A percentile compares a stretch with the other conserved stretches of the same genome.
phyloP scores from a whole-genome alignment of 2,797 vertebrate species.

The Petrocephalus sullivani region DNA sequence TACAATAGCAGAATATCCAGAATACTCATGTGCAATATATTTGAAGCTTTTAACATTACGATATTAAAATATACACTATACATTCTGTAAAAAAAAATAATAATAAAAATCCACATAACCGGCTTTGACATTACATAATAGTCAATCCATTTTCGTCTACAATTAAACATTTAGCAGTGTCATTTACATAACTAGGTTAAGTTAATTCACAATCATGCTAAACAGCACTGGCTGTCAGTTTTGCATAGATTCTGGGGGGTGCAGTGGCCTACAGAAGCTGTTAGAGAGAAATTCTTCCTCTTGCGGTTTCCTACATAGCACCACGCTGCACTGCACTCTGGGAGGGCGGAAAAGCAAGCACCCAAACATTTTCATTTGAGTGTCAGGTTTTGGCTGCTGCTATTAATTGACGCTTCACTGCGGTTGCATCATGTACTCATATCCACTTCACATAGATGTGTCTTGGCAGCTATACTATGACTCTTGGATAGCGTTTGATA shows the following conservation, averaged over 20 bases:
- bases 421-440: background rate
- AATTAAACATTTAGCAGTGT: background rate
- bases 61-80: background rate
- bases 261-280: background rate
- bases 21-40: background rate
- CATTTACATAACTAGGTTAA: background rate
- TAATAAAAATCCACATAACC: background rate
- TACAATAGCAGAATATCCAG: background rate
- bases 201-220: background rate
- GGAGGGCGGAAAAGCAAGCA: background rate
- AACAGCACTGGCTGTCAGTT: background rate
- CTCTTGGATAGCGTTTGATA: background rate
- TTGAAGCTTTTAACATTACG: background rate
- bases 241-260: background rate
- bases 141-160: background rate
- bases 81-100: background rate
- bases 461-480: background rate
- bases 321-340: background rate
- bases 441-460: background rate
- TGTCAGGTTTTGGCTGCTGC: background rate
- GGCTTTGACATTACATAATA: background rate
- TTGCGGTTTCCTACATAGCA: no score
- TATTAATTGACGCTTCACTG: background rate
- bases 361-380: background rate
- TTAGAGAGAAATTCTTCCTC: background rate